Conservation (phyloP, 2,888 invertebrate genomes). For the Acanthosepion lycidas region DNA sequence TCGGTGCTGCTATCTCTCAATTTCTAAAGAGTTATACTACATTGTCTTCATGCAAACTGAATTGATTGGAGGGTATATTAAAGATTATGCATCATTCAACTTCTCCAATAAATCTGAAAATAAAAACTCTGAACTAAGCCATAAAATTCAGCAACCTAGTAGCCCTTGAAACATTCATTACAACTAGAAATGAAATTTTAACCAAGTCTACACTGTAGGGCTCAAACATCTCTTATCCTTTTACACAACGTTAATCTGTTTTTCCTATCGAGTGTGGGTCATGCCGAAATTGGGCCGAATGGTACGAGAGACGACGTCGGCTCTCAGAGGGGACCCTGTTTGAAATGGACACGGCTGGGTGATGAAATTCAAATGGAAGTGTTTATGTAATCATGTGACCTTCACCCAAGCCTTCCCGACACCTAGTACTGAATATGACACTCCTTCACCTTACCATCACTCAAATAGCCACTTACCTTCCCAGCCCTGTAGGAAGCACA, state of each 20-base stretch:
- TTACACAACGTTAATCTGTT: background rate
- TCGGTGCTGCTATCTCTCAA: too few species aligned
- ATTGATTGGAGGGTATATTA: too few species aligned
- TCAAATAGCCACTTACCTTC: background rate
- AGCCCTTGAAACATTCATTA: too few species aligned
- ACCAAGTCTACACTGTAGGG: background rate
- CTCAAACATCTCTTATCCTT: background rate
- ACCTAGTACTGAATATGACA: background rate
- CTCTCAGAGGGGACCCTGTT: background rate
- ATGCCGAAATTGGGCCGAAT: background rate
- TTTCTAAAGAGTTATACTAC: too few species aligned
- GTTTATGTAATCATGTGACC: constrained; percentile 23
- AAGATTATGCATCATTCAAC: too few species aligned
- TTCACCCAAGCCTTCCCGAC: background rate
- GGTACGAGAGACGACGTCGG: background rate
- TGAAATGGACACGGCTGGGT: constrained; percentile 6
- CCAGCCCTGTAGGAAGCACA: background rate
- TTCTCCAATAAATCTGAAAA: too few species aligned
- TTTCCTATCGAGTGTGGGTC: constrained; percentile 33
- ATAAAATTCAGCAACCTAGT: too few species aligned
- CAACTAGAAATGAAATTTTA: too few species aligned
- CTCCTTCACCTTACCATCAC: background rate
- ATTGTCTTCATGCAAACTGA: too few species aligned
- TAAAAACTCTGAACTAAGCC: too few species aligned
- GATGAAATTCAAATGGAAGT: constrained; percentile 13